Conservation (phyloP, 2,113 vertebrate genomes). For the Antechinus flavipes region DNA sequence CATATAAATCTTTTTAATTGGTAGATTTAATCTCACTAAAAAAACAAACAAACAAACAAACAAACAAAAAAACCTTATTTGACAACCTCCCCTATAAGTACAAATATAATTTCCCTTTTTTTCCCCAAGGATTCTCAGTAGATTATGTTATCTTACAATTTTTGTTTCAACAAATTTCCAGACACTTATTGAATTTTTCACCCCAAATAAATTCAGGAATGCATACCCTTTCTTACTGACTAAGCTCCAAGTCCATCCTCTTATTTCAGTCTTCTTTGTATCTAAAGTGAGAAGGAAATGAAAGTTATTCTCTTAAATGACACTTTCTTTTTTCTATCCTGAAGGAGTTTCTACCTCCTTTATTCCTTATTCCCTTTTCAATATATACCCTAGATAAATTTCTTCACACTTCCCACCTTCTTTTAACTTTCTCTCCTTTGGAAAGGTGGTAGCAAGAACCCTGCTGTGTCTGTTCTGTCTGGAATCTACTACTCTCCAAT, state of each 20-base stretch:
- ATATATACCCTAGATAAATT: neutral
- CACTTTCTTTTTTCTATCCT: constrained; percentile 5
- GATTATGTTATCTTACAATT: constrained; percentile 14
- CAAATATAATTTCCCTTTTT: neutral
- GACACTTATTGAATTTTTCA: constrained; percentile 28
- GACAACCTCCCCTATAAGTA: neutral
- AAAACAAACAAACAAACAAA: neutral
- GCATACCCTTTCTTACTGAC: neutral
- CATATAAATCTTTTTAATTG: neutral
- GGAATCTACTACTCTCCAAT: neutral
- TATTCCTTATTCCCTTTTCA: constrained; percentile 23
- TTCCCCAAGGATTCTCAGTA: neutral
- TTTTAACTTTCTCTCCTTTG: constrained; percentile 10
- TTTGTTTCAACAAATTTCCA: constrained; percentile 58
- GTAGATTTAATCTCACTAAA: constrained; percentile 48
- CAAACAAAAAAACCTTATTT: neutral
- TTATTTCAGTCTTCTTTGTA: constrained; percentile 27
- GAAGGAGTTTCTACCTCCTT: constrained; percentile 13
- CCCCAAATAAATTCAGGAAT: neutral
- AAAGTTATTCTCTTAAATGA: constrained; percentile 53
- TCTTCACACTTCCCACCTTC: constrained; percentile 17
- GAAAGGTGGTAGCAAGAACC: neutral
- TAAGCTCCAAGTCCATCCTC: constrained; percentile 5
- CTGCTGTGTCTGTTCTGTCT: neutral
- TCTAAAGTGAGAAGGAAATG: constrained; percentile 3